phyloP scores from a whole-genome alignment of 2,888 invertebrate species.

The Apodemia zela region DNA sequence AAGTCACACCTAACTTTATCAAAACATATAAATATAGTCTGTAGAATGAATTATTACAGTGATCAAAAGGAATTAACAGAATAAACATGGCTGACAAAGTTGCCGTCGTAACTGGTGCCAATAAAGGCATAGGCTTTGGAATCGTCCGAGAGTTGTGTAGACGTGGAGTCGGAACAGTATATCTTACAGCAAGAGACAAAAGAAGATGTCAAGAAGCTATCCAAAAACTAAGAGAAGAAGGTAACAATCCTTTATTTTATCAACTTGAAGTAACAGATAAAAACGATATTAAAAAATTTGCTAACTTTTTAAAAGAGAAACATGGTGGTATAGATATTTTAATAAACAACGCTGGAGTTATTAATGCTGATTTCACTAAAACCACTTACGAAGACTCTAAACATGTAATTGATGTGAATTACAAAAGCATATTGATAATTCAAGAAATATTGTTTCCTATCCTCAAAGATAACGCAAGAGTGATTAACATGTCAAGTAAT shows the following conservation, averaged over 20 bases:
- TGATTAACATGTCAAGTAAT: not conserved
- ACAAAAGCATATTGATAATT: conserved; percentile 31
- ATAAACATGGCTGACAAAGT: too few relatives aligned
- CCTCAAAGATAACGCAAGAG: not conserved
- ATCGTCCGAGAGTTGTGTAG: conserved; percentile 81
- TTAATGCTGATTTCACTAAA: conserved; percentile 24
- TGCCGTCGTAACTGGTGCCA: too few relatives aligned
- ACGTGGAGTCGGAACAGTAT: conserved; percentile 81
- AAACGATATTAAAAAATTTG: conserved; percentile 34
- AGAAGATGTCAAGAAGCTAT: conserved; percentile 77
- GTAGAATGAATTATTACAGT: too few relatives aligned
- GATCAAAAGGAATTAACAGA: too few relatives aligned
- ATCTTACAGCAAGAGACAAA: conserved; percentile 81
- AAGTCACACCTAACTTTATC: too few relatives aligned
- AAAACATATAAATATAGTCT: too few relatives aligned
- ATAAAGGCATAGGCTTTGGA: conserved; percentile 45
- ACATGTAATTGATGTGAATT: conserved; percentile 35
- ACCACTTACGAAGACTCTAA: conserved; percentile 33
- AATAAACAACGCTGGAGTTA: conserved; percentile 39
- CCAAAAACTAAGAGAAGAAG: conserved; percentile 66
- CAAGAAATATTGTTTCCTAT: conserved; percentile 31
- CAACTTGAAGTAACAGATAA: conserved; percentile 37
- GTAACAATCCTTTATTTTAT: conserved; percentile 48
- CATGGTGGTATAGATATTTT: conserved; percentile 41
- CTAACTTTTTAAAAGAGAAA: conserved; percentile 34